Conservation (phyloP, 1,140 invertebrate genomes). For the Bradynema listronoti region DNA sequence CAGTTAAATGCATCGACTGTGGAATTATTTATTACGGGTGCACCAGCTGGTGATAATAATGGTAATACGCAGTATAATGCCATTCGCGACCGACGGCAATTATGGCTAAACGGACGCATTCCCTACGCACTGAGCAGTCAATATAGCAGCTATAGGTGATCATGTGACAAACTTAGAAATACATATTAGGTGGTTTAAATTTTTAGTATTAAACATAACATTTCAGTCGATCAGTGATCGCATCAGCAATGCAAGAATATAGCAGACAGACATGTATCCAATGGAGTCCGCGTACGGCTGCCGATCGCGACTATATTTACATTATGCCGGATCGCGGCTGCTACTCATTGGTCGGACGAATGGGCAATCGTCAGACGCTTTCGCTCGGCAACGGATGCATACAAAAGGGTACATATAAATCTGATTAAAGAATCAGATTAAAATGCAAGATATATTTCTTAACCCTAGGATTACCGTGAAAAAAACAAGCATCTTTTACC, state of each 20-base stretch:
- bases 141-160: constrained; percentile 55
- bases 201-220: constrained; percentile 13
- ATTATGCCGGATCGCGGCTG: constrained; percentile 56
- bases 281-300: constrained; percentile 50
- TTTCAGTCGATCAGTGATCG: constrained; percentile 55
- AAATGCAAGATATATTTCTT: no score
- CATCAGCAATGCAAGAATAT: constrained; percentile 55
- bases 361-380: constrained; percentile 62
- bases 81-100: constrained; percentile 50
- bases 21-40: constrained; percentile 46
- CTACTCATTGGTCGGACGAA: constrained; percentile 46
- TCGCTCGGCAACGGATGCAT: constrained; percentile 68
- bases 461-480: no score
- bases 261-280: constrained; percentile 46
- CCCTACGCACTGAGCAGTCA: constrained; percentile 55
- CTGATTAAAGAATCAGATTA: no score
- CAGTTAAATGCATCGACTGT: constrained; percentile 54
- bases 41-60: constrained; percentile 21
- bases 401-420: constrained; percentile 53
- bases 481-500: no score
- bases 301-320: constrained; percentile 53
- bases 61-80: constrained; percentile 42
- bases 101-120: constrained; percentile 53
- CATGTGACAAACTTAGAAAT: not conserved
- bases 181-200: constrained; percentile 13